phyloP scores from a whole-genome alignment of 2,888 invertebrate genomes.

The Deilephila porcellus region DNA sequence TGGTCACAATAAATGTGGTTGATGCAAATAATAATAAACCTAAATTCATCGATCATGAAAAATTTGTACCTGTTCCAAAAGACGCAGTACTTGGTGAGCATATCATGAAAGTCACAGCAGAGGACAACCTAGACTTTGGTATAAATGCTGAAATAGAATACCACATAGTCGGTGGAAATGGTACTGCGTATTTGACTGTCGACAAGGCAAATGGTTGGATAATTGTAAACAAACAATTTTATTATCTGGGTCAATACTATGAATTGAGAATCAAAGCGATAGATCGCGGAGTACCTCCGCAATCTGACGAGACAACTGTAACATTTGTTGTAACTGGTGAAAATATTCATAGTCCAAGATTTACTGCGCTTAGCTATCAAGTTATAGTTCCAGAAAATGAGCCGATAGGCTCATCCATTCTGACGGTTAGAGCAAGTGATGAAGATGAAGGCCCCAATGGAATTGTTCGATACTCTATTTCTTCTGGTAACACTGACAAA shows the following conservation, averaged over 20 bases:
- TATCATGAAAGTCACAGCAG: conserved; percentile 89
- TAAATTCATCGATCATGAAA: conserved; percentile 89
- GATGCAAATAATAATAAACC: conserved; percentile 97
- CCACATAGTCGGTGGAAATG: conserved; percentile 89
- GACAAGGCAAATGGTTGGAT: conserved; percentile 93
- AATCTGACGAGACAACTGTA: conserved; percentile 90
- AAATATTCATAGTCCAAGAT: conserved; percentile 91
- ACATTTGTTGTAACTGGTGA: conserved; percentile 93
- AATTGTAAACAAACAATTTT: conserved; percentile 86
- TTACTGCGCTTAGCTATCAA: conserved; percentile 93
- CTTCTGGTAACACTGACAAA: conserved; percentile 91
- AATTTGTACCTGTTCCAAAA: conserved; percentile 92
- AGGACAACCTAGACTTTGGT: conserved; percentile 92
- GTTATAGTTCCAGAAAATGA: conserved; percentile 97
- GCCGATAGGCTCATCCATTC: conserved; percentile 92
- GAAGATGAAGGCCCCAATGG: conserved; percentile 95
- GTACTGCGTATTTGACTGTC: conserved; percentile 89
- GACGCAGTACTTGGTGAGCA: conserved; percentile 89
- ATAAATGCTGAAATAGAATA: conserved; percentile 96
- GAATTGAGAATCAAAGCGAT: conserved; percentile 89
- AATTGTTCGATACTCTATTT: conserved; percentile 92
- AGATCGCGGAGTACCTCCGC: conserved; percentile 95
- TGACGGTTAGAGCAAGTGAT: conserved; percentile 94
- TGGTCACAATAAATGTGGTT: conserved; percentile 94
- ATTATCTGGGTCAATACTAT: conserved; percentile 86